These are phyloP conservation scores for Volucella inanis DNA, from an alignment of 2,888 invertebrate genomes.

Conservation along the genomic window DNA sequence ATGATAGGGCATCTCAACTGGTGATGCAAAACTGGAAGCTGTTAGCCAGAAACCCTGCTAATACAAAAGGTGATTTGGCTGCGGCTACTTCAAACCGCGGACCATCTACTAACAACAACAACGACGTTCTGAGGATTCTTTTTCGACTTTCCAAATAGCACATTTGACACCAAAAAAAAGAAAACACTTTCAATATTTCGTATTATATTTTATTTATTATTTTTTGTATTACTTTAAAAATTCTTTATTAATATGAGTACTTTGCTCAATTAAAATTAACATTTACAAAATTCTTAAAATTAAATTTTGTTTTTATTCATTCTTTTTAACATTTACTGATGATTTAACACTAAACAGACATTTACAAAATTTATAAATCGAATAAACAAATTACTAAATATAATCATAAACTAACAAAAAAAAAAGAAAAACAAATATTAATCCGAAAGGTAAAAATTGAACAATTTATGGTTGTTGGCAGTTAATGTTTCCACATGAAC, in stretches of 20 bases:
- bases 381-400: conserved; percentile 24
- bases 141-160: background rate
- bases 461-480: conserved; percentile 75
- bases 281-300: conserved; percentile 68
- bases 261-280: conserved; percentile 53
- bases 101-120: too few relatives aligned
- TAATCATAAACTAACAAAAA: conserved; percentile 17
- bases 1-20: too few relatives aligned
- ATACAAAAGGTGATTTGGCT: too few relatives aligned
- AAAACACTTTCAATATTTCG: background rate
- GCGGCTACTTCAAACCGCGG: too few relatives aligned
- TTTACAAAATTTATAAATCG: conserved; percentile 20
- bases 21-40: too few relatives aligned
- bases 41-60: too few relatives aligned
- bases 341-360: conserved; percentile 38
- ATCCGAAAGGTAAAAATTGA: conserved; percentile 55
- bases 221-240: conserved; percentile 14
- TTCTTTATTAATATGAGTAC: conserved; percentile 64
- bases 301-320: conserved; percentile 32
- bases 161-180: background rate
- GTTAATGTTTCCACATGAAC: conserved; percentile 74
- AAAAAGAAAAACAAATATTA: conserved; percentile 21
- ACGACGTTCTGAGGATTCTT: background rate
- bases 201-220: background rate
- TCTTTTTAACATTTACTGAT: conserved; percentile 27